Evolutionary conservation across 2,797 vertebrate genomes (phyloP).

Genomic region (Zalophus californianus): DNA sequence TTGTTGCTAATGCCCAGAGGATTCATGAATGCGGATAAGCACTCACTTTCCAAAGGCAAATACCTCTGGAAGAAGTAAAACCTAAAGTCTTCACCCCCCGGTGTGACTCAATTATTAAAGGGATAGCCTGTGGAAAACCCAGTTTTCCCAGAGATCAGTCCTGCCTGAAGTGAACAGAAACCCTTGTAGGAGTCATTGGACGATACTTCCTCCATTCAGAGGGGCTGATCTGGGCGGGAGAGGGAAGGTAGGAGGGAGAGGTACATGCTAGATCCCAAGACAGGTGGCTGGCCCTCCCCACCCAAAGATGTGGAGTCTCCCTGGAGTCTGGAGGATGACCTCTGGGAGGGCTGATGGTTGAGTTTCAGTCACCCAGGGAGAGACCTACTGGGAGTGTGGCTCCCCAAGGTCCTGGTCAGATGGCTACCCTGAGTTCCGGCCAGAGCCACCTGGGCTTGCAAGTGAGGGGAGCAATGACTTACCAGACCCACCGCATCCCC

Average conservation of each 20-base stretch:
- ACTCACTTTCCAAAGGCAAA: slow-evolving; percentile 29
- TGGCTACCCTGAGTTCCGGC: background rate
- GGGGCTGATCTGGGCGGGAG: background rate
- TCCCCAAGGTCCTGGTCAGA: background rate
- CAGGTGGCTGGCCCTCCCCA: background rate
- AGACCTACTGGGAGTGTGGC: background rate
- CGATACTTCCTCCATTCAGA: background rate
- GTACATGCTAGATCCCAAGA: background rate
- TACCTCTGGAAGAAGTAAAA: background rate
- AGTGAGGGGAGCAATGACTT: background rate
- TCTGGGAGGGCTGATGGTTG: background rate
- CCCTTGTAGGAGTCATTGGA: background rate
- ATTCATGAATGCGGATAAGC: background rate
- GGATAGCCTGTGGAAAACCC: background rate
- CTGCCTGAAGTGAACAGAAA: background rate
- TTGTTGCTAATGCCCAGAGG: background rate
- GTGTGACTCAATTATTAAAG: background rate
- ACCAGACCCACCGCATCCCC: background rate
- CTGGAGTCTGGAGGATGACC: background rate
- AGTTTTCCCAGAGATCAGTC: background rate
- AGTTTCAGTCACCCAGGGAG: background rate
- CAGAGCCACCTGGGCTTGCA: background rate
- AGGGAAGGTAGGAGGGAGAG: background rate
- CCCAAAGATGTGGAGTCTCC: background rate
- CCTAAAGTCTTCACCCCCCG: background rate